These are phyloP conservation scores for Noctua janthe DNA, from an alignment of 2,888 invertebrate genomes.

Conservation along the genomic window DNA sequence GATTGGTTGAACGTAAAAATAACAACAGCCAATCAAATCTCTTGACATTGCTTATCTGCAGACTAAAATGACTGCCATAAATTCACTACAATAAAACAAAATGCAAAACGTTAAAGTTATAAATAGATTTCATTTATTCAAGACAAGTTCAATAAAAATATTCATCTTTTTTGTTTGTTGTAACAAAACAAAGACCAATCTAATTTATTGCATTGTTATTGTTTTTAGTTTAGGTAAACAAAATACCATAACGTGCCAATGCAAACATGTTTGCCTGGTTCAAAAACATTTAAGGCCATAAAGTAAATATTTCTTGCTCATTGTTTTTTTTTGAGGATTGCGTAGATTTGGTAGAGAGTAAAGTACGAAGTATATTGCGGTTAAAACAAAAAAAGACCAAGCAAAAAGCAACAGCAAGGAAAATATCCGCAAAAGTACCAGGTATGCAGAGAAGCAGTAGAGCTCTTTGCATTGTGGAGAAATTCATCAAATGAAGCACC, in stretches of 20 bases:
- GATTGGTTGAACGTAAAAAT: not conserved
- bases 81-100: not conserved
- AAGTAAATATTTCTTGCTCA: not conserved
- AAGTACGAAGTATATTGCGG: not conserved
- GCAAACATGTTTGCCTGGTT: constrained; percentile 13
- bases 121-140: constrained; percentile 2
- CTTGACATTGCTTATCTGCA: not conserved
- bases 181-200: constrained; percentile 11
- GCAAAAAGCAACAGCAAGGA: not conserved
- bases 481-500: not conserved
- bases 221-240: constrained; percentile 4
- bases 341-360: not conserved
- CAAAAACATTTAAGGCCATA: not conserved
- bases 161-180: not conserved
- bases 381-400: not conserved
- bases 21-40: not conserved
- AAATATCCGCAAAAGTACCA: not conserved
- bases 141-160: not conserved
- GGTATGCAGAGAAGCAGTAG: not conserved
- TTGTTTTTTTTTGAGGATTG: not conserved
- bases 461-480: not conserved
- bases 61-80: not conserved
- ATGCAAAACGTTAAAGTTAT: not conserved
- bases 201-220: constrained; percentile 34
- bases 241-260: not conserved